Base-by-base conservation (phyloP, 2,797 vertebrate genomes). In the Gephyroberyx darwinii region DNA sequence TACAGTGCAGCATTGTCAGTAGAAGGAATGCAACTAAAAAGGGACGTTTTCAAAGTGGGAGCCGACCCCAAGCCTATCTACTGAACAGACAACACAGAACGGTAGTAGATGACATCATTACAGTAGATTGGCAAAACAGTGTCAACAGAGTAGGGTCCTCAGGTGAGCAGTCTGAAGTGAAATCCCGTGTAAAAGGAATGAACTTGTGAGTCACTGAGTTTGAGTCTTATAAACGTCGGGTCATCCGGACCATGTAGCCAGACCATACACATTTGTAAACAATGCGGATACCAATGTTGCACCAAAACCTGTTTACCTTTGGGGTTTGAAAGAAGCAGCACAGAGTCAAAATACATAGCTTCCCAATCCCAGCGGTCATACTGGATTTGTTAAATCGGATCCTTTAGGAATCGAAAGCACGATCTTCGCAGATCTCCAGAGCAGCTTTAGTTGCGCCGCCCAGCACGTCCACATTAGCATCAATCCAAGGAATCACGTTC, bases 401-500 rank as follows among this genome's bases (percentile, higher is more conserved):
- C 81, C 84, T 92, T 94, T 98, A 99, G 82, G 97, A 96, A 83
- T 98, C 96, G 75, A 96, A 95, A 57, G 96, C 93, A 0, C 96
- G 96, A 56, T 99, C 97, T 87, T 98, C 96, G 1, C 98, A 99
- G 0, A 96, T 97, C 92, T 99, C 97, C 92, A 97, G 92, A 0
- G 97, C 95, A 73, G 95, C 95, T 86, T 99, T 99, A 4, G 95
- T 95, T 2, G 97, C 97, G 9, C 98, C 96, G 0, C 96, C 98
- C 16, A 97, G 96, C 51, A 99, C 96, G 55, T 99, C 96, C 13
- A 99, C 96, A 0, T 98, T 98, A 80, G 94, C 95, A 22, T 98
- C 96, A 8, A 96, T 93, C 98, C 98, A 99, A 10, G 97, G 96
- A 68, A 99, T 95, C 84, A 99, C 94, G 57, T 98, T 99, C 78